These are phyloP conservation scores for Cariama cristata DNA, from an alignment of 2,113 vertebrate genomes.

Conservation along the genomic window DNA sequence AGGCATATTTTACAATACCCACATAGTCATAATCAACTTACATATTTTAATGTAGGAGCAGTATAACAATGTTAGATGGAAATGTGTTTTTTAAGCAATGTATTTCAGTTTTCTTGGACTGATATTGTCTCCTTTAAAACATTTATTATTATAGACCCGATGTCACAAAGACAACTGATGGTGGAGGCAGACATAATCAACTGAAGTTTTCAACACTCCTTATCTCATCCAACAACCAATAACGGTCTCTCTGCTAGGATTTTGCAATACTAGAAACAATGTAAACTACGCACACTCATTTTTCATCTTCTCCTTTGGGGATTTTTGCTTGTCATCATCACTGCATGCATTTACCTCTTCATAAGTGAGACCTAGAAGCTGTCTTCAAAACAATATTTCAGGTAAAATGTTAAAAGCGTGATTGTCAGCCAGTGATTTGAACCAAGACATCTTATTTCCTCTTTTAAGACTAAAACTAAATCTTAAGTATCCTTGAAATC, in stretches of 20 bases:
- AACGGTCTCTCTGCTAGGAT: conserved; percentile 50
- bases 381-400: conserved; percentile 19
- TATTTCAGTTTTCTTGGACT: conserved; percentile 32
- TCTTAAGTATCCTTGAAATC: conserved; percentile 58
- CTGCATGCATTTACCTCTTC: conserved; percentile 45
- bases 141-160: conserved; percentile 14
- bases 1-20: conserved; percentile 52
- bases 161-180: conserved; percentile 61
- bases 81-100: conserved; percentile 47
- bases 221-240: conserved; percentile 68
- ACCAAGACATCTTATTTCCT: conserved; percentile 47
- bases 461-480: conserved; percentile 58
- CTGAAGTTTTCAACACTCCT: conserved; percentile 58
- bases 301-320: conserved; percentile 54
- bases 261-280: conserved; percentile 70
- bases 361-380: conserved; percentile 46
- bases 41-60: conserved; percentile 56
- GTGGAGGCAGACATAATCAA: conserved; percentile 51
- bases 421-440: conserved; percentile 31
- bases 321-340: conserved; percentile 59
- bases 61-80: conserved; percentile 30
- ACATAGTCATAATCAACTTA: conserved; percentile 63
- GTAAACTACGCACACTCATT: conserved; percentile 56
- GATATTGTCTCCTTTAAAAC: conserved; percentile 17
- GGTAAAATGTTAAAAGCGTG: neutral